Evolutionary conservation across 2,113 vertebrate species (phyloP).

Genomic region (Sakesphorus luctuosus): DNA sequence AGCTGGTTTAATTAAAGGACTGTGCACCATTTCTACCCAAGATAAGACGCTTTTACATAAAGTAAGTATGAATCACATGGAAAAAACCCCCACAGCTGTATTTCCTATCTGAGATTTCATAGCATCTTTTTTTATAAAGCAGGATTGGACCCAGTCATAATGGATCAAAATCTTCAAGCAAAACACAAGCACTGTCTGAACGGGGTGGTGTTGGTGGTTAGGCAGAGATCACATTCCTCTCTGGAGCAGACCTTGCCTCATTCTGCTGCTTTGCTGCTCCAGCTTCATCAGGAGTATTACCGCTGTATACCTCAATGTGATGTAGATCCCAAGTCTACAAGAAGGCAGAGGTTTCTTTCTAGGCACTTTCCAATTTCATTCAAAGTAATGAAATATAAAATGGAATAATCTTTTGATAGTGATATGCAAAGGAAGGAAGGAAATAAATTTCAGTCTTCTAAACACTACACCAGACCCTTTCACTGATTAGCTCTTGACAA

Average conservation of each 20-base stretch:
- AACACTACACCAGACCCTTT: background rate
- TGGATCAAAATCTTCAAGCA: background rate
- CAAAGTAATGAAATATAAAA: background rate
- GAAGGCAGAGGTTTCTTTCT: background rate
- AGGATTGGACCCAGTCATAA: background rate
- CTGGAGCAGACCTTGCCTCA: background rate
- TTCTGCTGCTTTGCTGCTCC: background rate
- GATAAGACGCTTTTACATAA: conserved; percentile 44
- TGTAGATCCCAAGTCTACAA: background rate
- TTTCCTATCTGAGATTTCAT: background rate
- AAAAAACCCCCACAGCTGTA: background rate
- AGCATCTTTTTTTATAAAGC: background rate
- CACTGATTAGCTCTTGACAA: background rate
- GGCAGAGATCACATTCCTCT: background rate
- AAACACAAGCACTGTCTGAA: background rate
- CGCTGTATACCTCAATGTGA: background rate
- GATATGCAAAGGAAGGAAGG: background rate
- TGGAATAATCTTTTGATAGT: background rate
- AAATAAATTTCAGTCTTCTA: background rate
- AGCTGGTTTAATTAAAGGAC: conserved; percentile 56
- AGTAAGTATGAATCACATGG: background rate
- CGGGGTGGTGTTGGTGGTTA: background rate
- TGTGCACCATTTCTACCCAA: conserved; percentile 12
- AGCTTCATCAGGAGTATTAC: background rate
- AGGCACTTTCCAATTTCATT: background rate